Evolutionary conservation across 2,113 vertebrate genomes (phyloP), one percentile per base, ranked within the genome.

Genomic region (Phocoena sinus): DNA sequence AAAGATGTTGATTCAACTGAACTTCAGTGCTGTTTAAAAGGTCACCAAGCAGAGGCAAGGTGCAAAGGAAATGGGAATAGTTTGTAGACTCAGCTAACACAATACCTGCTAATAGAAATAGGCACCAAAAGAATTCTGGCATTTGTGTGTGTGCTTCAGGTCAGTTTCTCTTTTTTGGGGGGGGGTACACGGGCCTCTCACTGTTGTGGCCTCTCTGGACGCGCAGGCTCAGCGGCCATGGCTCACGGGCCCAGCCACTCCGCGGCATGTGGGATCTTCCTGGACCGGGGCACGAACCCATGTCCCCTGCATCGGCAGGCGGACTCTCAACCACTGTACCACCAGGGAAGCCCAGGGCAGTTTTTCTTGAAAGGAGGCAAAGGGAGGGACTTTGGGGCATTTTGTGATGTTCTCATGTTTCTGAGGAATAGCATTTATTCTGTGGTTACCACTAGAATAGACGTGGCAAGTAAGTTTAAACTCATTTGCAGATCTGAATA

Each of bases 1-100:
- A 91, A 95, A 96, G 70, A 79, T 89, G 87, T 89, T 93, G 96
- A 92, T 91, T 92, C 95, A 91, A 74, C 77, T 84, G 89, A 92
- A 80, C 36, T 77, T 15, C 11, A 18, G 31, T 77, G 74, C 65
- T 0, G 0, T 95, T 98, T 95, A 67, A 96, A 96, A 97, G 83
- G 95, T 96, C 83, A 23, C 31, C 20, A 67, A 68, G n/a, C 38
- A 84, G 79, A 94, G 31, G 82, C 60, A 83, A 88, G 73, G 83
- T 79, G 73, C 62, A 93, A 53, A 60, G 50, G 62, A 90, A 86
- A 84, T 2, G 12, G 38, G 73, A 85, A 67, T 62, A 70, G 9
- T 81, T 71, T 90, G 83, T 76, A 73, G 83, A 60, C 50, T 90
- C 47, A 38, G 38, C 62, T 56, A 85, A 86, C 10, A 70, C 38